Evolutionary conservation across 2,113 vertebrate species (phyloP), one percentile per base, ranked within the genome.

Genomic region (Vulpes ferrilata): DNA sequence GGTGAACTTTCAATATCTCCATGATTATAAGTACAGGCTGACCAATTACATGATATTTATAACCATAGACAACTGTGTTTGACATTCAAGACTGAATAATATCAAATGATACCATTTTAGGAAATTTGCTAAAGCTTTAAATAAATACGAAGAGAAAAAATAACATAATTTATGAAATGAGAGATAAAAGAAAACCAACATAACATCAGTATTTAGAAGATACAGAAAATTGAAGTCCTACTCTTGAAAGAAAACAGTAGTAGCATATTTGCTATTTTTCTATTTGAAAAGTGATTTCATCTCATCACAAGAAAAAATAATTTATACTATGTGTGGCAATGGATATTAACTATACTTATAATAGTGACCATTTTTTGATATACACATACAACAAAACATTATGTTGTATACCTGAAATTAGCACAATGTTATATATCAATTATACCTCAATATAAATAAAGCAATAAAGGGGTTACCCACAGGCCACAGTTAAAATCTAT

Each of bases 241-340:
- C 38, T 93, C 12, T 59, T 88, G 55, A 88, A 91, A 55, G 25
- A 84, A 2, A 81, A 53, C 2, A 86, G n/a, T 2, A 86, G n/a
- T 27, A 74, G 67, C 13, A 35, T 48, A 73, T 64, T 35, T 60
- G n/a, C 30, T 51, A 53, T 5, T n/a, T 94, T 32, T 86, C 16
- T 88, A 43, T 38, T 76, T 89, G 76, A 92, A 95, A 93, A 73
- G 23, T n/a, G n/a, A 76, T 64, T 95, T 73, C 16, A 88, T 67
- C 16, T 80, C 7, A 22, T 53, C 48, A 67, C 16, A 80, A 55
- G 23, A 27, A 38, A 80, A 67, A 80, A 80, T 80, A 55, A 80
- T 35, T 38, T 90, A 4, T 80, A 80, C 16, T 30, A 30, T 15
- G 9, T 38, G 22, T 35, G 15, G 30, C n/a, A 25, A 90, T 10